phyloP scores from a whole-genome alignment of 1,140 invertebrate genomes.

The Drosophila pseudoobscura region DNA sequence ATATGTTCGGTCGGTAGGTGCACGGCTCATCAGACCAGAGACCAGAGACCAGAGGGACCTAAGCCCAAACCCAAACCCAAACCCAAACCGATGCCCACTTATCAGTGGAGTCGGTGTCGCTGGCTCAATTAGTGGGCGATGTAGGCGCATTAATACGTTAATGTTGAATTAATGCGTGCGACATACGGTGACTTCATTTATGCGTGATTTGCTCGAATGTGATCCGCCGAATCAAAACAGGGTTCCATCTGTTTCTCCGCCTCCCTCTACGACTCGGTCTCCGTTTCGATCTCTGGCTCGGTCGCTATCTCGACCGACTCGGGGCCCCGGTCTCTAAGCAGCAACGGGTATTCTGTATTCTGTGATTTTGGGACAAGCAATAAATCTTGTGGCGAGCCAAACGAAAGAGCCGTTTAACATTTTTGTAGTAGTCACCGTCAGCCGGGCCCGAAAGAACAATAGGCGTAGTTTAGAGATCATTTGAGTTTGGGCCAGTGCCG shows the following conservation, averaged over 20 bases:
- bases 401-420: constrained; percentile 68
- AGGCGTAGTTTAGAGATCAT: constrained; percentile 65
- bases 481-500: constrained; percentile 28
- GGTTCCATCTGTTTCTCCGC: background rate
- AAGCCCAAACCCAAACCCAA: no score
- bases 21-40: constrained; percentile 8
- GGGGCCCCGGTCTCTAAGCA: constrained; percentile 40
- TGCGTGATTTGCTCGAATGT: constrained; percentile 70
- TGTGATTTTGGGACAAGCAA: constrained; percentile 77
- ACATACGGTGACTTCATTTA: constrained; percentile 59
- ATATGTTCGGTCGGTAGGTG: constrained; percentile 1
- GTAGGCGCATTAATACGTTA: constrained; percentile 79
- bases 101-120: constrained; percentile 56
- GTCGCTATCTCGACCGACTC: background rate
- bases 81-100: constrained; percentile 17
- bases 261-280: background rate
- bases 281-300: background rate
- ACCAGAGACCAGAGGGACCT: background rate
- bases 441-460: constrained; percentile 54
- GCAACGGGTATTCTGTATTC: constrained; percentile 75
- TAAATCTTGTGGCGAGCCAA: constrained; percentile 66
- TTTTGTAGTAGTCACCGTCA: constrained; percentile 60
- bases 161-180: constrained; percentile 54
- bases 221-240: constrained; percentile 23
- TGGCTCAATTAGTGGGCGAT: constrained; percentile 79